These are phyloP conservation scores for Zalophus californianus DNA, from an alignment of 2,797 vertebrate genomes.

Conservation along the genomic window DNA sequence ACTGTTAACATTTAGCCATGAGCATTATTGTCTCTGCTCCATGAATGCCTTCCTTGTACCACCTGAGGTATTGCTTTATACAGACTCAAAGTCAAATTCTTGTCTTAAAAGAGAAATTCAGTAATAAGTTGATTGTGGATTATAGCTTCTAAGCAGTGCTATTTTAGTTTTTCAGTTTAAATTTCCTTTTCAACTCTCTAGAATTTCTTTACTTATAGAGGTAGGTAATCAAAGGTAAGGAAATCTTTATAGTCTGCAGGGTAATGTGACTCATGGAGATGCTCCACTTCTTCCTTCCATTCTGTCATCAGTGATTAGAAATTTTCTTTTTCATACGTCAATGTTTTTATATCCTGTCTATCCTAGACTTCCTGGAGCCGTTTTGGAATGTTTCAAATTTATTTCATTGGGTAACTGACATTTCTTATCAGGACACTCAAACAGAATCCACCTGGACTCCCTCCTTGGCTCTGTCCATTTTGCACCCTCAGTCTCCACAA, in stretches of 20 bases:
- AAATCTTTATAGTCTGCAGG: not conserved
- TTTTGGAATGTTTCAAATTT: not conserved
- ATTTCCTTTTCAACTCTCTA: conserved; percentile 40
- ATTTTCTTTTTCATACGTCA: not conserved
- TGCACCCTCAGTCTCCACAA: not conserved
- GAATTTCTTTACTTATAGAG: not conserved
- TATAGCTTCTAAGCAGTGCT: not conserved
- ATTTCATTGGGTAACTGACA: not conserved
- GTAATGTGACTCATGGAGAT: not conserved
- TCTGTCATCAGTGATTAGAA: not conserved
- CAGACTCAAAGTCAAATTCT: not conserved
- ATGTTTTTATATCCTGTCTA: not conserved
- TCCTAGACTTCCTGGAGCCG: not conserved
- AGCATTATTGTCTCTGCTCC: not conserved
- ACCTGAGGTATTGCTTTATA: not conserved
- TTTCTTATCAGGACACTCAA: not conserved
- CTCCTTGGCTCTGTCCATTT: not conserved
- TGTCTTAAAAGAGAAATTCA: conserved; percentile 9
- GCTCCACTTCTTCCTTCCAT: not conserved
- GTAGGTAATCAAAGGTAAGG: not conserved
- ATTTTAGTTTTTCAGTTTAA: not conserved
- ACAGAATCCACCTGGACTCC: not conserved
- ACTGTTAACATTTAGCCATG: not conserved
- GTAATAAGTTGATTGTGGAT: not conserved
- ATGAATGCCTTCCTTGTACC: not conserved